A percentile compares a stretch with the other conserved stretches of the same genome.
phyloP scores from a whole-genome alignment of 2,797 vertebrate species.

The Peromyscus attwateri region DNA sequence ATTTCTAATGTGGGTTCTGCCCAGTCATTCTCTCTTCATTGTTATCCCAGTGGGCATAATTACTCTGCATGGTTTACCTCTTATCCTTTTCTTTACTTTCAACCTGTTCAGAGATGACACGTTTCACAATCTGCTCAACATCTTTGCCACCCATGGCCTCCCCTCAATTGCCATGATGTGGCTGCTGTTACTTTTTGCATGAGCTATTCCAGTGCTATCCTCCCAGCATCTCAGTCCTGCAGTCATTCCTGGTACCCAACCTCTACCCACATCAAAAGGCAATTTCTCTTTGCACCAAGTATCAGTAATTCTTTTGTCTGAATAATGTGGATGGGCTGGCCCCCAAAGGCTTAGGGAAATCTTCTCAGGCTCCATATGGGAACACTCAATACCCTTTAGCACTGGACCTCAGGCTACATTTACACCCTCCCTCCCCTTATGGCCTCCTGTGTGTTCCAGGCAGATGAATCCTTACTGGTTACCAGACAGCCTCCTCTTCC shows the following conservation, averaged over 20 bases:
- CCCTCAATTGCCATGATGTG: background rate
- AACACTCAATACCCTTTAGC: background rate
- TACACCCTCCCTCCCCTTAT: background rate
- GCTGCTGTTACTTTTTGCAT: background rate
- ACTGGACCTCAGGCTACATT: background rate
- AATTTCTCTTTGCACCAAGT: background rate
- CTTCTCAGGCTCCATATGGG: background rate
- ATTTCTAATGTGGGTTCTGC: background rate
- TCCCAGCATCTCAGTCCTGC: background rate
- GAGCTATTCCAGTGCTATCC: background rate
- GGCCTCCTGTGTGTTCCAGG: background rate
- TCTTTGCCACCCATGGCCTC: background rate
- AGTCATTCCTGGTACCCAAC: background rate
- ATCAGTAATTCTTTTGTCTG: background rate
- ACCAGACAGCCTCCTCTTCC: background rate
- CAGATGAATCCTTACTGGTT: background rate
- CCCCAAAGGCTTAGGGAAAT: background rate
- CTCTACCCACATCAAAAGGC: background rate
- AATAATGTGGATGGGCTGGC: background rate
- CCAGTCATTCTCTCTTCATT: constrained; percentile 46
- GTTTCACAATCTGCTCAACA: constrained; percentile 48
- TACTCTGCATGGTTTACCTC: constrained; percentile 45
- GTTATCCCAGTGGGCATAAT: background rate
- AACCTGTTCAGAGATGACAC: constrained; percentile 2
- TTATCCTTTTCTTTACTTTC: constrained; percentile 29